A percentile compares a stretch with the other conserved stretches of the same genome.
These are phyloP conservation scores for Aphelocoma californica DNA, from an alignment of 2,797 vertebrate genomes.

Conservation along the genomic window DNA sequence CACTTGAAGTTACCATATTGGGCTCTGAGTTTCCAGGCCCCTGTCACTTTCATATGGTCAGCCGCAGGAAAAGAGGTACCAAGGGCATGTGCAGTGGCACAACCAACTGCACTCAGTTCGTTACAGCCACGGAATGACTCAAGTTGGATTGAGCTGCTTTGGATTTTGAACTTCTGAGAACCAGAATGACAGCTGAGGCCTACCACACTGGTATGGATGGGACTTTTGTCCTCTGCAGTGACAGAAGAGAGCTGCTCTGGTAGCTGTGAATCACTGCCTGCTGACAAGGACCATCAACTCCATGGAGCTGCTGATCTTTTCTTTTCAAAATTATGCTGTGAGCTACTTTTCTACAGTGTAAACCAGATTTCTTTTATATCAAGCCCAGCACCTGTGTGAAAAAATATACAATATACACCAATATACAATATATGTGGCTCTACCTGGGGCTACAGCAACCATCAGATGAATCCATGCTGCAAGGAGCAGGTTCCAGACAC, in stretches of 20 bases:
- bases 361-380: not conserved
- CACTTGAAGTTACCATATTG: not conserved
- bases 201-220: not conserved
- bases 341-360: not conserved
- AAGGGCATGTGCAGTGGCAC: not conserved
- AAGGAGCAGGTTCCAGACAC: not conserved
- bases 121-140: not conserved
- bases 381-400: not conserved
- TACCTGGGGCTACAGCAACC: not conserved
- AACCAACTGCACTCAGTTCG: not conserved
- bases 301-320: not conserved
- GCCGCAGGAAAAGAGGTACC: rapidly evolving
- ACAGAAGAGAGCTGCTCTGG: not conserved
- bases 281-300: not conserved
- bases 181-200: not conserved
- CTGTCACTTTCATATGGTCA: not conserved
- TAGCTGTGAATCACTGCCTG: not conserved
- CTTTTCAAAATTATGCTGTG: not conserved
- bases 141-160: not conserved
- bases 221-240: not conserved
- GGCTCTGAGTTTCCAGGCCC: not conserved
- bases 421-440: not conserved
- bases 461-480: not conserved
- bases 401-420: not conserved
- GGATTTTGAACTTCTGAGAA: not conserved